Percentiles rank a stretch among this genome's conserved stretches.
Conservation (phyloP, 2,113 vertebrate species). For the Cryptoleucopteryx plumbea region DNA sequence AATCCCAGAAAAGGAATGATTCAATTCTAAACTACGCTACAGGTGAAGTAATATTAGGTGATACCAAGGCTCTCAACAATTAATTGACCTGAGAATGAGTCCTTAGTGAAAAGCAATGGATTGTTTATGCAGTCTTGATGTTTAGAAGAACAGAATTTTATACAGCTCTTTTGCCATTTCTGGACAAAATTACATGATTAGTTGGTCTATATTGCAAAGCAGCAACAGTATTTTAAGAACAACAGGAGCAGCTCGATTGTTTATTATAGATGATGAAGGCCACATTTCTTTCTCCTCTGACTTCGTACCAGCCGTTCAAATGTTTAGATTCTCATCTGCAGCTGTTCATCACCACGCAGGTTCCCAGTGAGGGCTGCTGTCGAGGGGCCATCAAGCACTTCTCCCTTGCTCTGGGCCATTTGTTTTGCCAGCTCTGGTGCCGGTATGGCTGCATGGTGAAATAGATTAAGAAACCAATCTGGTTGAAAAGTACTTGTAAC, state of each 20-base stretch:
- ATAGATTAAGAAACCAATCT: neutral
- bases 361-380: neutral
- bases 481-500: rapidly evolving
- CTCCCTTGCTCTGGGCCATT: neutral
- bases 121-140: neutral
- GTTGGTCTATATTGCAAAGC: neutral
- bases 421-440: neutral
- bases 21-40: neutral
- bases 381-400: neutral
- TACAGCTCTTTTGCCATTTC: neutral
- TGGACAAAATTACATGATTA: neutral
- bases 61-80: neutral
- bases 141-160: neutral
- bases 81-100: neutral
- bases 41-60: neutral
- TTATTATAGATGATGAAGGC: neutral
- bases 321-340: neutral
- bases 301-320: neutral
- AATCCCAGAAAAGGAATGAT: neutral
- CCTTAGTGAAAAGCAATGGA: neutral
- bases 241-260: neutral
- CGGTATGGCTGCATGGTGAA: rapidly evolving
- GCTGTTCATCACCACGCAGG: rapidly evolving
- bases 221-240: neutral
- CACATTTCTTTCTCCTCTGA: neutral